Evolutionary conservation across 2,113 vertebrate genomes (phyloP).

Genomic region (Sitta europaea): DNA sequence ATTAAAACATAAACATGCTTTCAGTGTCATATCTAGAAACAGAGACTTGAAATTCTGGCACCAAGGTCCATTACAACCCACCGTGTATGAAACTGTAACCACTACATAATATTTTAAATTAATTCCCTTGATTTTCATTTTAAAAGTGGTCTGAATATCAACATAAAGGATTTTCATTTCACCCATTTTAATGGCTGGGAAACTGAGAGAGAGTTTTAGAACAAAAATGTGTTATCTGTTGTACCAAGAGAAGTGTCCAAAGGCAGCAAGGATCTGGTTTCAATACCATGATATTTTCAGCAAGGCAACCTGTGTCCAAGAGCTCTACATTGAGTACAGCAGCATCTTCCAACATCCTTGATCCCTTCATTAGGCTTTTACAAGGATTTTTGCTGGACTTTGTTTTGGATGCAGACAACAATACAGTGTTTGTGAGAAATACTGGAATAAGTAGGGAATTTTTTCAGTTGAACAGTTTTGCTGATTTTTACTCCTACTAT

Average conservation of each 20-base stretch:
- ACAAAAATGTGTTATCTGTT: not conserved
- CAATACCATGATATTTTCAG: not conserved
- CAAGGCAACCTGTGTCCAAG: not conserved
- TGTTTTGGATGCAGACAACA: not conserved
- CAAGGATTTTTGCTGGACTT: not conserved
- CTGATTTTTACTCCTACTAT: not conserved
- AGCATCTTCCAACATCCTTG: not conserved
- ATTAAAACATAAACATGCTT: not conserved
- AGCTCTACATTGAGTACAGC: not conserved
- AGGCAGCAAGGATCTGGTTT: not conserved
- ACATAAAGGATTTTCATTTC: not conserved
- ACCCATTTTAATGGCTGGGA: not conserved
- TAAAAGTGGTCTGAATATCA: not conserved
- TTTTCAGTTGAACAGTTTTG: constrained; percentile 1
- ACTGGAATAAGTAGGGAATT: not conserved
- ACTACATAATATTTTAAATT: not conserved
- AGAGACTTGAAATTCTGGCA: not conserved
- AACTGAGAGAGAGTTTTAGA: not conserved
- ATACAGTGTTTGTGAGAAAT: not conserved
- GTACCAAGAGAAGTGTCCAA: not conserved
- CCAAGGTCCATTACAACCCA: not conserved
- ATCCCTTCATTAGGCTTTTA: not conserved
- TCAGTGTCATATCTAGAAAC: not conserved
- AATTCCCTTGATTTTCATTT: not conserved
- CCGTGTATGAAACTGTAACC: not conserved